phyloP scores from a whole-genome alignment of 2,888 invertebrate species.

The Liposcelis brunnea region DNA sequence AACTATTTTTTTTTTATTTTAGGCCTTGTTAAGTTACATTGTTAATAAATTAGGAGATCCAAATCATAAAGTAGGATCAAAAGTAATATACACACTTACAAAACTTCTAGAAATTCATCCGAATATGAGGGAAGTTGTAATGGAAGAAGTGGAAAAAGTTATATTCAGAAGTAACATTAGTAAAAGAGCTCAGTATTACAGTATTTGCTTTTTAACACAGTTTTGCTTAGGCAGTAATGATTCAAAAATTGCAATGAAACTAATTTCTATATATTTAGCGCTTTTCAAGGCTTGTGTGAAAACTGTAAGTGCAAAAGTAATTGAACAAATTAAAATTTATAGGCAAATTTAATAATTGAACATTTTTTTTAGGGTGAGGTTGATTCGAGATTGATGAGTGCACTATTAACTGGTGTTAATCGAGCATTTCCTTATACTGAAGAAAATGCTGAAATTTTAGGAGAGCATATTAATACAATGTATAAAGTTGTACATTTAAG shows the following conservation, averaged over 20 bases:
- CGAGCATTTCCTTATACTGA: constrained; percentile 67
- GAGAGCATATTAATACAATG: constrained; percentile 52
- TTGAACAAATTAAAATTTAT: constrained; percentile 23
- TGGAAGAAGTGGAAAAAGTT: constrained; percentile 76
- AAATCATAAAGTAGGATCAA: constrained; percentile 67
- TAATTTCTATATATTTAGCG: constrained; percentile 84
- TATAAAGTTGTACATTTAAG: constrained; percentile 68
- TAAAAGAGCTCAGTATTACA: constrained; percentile 77
- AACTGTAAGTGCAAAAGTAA: constrained; percentile 31
- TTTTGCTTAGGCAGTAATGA: constrained; percentile 60
- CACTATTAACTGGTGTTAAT: constrained; percentile 65
- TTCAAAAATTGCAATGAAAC: constrained; percentile 53
- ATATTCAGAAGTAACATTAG: constrained; percentile 77
- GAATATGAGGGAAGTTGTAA: constrained; percentile 78
- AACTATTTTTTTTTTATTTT: constrained; percentile 14
- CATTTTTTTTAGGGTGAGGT: constrained; percentile 41
- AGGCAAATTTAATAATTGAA: constrained; percentile 24
- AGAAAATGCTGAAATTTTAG: constrained; percentile 32
- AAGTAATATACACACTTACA: constrained; percentile 68
- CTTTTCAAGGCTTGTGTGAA: constrained; percentile 88
- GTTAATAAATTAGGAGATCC: constrained; percentile 96
- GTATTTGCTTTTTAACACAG: constrained; percentile 79
- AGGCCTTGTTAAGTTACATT: constrained; percentile 54
- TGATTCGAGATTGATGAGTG: constrained; percentile 68
- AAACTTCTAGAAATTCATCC: constrained; percentile 71